phyloP scores from a whole-genome alignment of 2,797 vertebrate genomes.

The Brachyalestes nurse region DNA sequence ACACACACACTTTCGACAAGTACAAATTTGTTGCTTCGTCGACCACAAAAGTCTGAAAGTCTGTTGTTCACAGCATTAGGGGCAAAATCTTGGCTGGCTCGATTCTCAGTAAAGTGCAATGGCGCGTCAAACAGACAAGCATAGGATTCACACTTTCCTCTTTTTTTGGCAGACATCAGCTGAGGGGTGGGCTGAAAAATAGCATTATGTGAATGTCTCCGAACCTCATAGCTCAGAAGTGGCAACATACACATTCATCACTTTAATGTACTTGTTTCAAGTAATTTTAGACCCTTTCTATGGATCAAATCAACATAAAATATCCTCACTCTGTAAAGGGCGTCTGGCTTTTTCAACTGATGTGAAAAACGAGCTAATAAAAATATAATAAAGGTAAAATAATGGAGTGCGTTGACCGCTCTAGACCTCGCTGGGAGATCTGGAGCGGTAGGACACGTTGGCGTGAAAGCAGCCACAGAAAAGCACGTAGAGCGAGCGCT shows the following conservation, averaged over 20 bases:
- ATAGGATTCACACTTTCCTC: conserved; percentile 44
- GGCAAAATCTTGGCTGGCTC: conserved; percentile 66
- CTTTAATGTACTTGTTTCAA: neutral
- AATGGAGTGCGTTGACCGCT: neutral
- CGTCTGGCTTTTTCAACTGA: neutral
- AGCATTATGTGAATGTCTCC: neutral
- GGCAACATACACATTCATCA: too few relatives aligned
- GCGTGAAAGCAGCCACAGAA: conserved; percentile 93
- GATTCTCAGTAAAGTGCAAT: conserved; percentile 90
- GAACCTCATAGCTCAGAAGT: neutral
- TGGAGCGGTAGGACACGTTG: conserved; percentile 88
- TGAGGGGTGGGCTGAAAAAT: conserved; percentile 62
- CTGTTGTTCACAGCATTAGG: conserved; percentile 79
- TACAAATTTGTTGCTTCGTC: conserved; percentile 66
- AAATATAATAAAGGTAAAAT: neutral
- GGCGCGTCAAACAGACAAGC: conserved; percentile 64
- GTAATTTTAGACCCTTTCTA: neutral
- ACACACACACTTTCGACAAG: conserved; percentile 65
- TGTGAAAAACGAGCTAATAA: neutral
- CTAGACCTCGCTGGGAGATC: conserved; percentile 96
- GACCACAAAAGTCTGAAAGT: conserved; percentile 65
- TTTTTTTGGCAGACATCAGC: conserved; percentile 72
- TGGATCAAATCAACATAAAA: neutral
- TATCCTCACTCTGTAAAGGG: neutral
- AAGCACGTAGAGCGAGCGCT: conserved; percentile 92